phyloP scores from a whole-genome alignment of 1,140 invertebrate genomes.

The Ditylenchus dipsaci region DNA sequence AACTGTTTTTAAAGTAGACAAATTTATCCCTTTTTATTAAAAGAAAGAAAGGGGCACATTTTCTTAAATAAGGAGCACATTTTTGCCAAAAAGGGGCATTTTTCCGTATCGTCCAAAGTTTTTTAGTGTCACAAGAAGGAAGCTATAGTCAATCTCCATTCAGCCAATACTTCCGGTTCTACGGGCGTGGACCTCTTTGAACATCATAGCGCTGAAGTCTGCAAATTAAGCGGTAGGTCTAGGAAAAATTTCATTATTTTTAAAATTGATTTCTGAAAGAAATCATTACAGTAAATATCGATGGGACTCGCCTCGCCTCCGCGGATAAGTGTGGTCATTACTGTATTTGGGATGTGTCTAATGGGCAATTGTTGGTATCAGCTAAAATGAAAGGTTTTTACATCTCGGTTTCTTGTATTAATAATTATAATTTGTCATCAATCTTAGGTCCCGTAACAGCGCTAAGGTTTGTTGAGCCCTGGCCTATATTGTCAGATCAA shows the following conservation, averaged over 20 bases:
- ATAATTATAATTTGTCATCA: background rate
- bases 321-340: conserved; percentile 2
- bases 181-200: background rate
- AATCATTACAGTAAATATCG: background rate
- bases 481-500: background rate
- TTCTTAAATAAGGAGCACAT: too few relatives aligned
- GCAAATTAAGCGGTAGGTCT: conserved; percentile 1
- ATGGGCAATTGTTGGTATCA: conserved; percentile 18
- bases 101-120: too few relatives aligned
- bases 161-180: background rate
- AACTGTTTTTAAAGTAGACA: too few relatives aligned
- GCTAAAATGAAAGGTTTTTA: conserved; percentile 7
- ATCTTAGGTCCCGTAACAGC: background rate
- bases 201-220: conserved; percentile 7
- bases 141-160: background rate
- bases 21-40: too few relatives aligned
- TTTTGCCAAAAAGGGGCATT: too few relatives aligned
- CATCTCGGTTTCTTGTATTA: background rate
- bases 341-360: conserved; percentile 19
- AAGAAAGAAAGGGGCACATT: too few relatives aligned
- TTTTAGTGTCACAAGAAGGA: too few relatives aligned
- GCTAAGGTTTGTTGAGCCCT: background rate
- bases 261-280: too few relatives aligned
- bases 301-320: conserved; percentile 14
- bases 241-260: too few relatives aligned